phyloP scores from a whole-genome alignment of 1,140 invertebrate genomes.

The Papilio xuthus region DNA sequence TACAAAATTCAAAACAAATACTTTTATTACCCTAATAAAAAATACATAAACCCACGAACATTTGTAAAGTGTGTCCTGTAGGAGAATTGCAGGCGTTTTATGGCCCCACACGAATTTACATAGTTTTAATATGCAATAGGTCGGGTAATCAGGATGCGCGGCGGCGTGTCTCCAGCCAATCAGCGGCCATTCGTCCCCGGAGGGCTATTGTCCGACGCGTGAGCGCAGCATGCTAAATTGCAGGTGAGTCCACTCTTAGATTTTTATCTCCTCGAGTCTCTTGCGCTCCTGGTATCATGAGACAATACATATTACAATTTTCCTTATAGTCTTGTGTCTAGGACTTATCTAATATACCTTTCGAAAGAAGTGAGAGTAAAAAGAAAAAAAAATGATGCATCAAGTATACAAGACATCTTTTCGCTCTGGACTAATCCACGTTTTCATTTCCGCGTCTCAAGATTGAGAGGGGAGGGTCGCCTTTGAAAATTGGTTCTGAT shows the following conservation, averaged over 20 bases:
- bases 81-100: slow-evolving; percentile 7
- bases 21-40: neutral
- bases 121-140: slow-evolving; percentile 25
- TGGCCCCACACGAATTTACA: slow-evolving; percentile 29
- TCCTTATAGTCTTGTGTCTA: neutral
- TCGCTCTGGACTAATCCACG: neutral
- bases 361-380: too few relatives aligned
- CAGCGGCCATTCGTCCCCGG: slow-evolving; percentile 43
- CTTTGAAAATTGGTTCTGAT: slow-evolving; percentile 6
- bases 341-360: too few relatives aligned
- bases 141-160: slow-evolving; percentile 39
- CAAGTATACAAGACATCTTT: neutral
- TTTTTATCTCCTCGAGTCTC: slow-evolving; percentile 7
- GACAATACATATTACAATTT: neutral
- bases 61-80: slow-evolving; percentile 2
- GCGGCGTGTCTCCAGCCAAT: slow-evolving; percentile 38
- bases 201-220: slow-evolving; percentile 37
- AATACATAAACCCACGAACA: neutral
- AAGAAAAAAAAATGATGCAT: neutral
- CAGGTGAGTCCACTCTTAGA: slow-evolving; percentile 9
- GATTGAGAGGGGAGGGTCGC: neutral
- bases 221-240: slow-evolving; percentile 29
- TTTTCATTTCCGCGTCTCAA: slow-evolving; percentile 1
- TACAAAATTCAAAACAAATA: too few relatives aligned
- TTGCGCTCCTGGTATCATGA: slow-evolving; percentile 5